These are phyloP conservation scores for Eurystomus glaucurus DNA, from an alignment of 2,797 vertebrate genomes.

Conservation along the genomic window DNA sequence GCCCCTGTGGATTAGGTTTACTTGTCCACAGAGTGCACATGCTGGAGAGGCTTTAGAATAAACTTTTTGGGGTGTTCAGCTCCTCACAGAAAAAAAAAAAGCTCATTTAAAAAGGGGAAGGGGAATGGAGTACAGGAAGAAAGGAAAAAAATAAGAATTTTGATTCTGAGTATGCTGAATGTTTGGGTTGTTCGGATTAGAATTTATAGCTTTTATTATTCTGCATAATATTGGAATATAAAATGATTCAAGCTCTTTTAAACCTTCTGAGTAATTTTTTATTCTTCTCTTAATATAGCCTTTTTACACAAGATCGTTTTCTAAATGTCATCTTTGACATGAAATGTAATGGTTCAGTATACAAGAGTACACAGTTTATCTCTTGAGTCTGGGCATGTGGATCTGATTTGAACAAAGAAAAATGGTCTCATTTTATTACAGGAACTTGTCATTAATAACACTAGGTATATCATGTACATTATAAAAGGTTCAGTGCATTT, in stretches of 20 bases:
- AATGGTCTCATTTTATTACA: constrained; percentile 47
- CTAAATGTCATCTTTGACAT: neutral
- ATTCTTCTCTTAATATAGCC: neutral
- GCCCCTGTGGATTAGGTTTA: neutral
- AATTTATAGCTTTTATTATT: neutral
- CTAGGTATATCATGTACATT: constrained; percentile 10
- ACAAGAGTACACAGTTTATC: neutral
- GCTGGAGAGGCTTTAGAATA: neutral
- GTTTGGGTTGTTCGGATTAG: neutral
- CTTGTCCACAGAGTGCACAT: neutral
- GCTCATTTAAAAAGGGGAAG: neutral
- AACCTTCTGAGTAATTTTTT: neutral
- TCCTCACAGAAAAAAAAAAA: neutral
- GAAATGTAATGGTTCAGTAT: neutral
- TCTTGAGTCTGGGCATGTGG: neutral
- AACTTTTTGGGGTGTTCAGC: neutral
- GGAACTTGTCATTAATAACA: constrained; percentile 43
- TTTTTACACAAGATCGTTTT: neutral
- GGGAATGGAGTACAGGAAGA: neutral
- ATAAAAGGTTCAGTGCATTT: constrained; percentile 22
- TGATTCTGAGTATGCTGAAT: neutral
- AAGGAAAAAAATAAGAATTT: neutral
- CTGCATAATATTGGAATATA: neutral
- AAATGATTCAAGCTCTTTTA: neutral
- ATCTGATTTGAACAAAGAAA: constrained; percentile 40